Percentiles rank a stretch among this genome's conserved stretches.
These are phyloP conservation scores for Amiota minor DNA, from an alignment of 2,888 invertebrate species.

Conservation along the genomic window DNA sequence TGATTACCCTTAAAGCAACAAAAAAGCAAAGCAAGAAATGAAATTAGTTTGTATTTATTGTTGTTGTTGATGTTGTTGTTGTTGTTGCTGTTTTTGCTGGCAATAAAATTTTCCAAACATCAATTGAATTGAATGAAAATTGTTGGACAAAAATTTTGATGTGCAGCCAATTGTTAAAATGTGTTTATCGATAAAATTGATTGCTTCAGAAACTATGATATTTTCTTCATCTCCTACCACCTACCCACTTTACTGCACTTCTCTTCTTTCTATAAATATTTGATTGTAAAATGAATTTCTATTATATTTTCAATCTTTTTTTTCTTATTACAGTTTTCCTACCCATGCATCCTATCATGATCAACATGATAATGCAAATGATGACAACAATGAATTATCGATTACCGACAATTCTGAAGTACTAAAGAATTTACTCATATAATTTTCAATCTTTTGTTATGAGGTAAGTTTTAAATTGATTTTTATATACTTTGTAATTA, in stretches of 20 bases:
- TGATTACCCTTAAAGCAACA: slow-evolving; percentile 58
- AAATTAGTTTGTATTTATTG: slow-evolving; percentile 51
- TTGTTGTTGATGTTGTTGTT: slow-evolving; percentile 37
- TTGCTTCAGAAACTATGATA: not conserved
- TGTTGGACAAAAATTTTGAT: not conserved
- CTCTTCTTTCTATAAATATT: not conserved
- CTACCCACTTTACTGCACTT: too few species aligned
- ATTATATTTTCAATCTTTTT: not conserved
- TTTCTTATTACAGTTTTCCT: not conserved
- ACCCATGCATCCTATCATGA: too few species aligned
- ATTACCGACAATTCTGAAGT: too few species aligned
- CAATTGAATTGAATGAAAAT: not conserved
- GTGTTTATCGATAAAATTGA: slow-evolving; percentile 17
- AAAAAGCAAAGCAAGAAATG: slow-evolving; percentile 52
- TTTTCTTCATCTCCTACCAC: too few species aligned
- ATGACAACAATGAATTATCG: too few species aligned
- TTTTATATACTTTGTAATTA: not conserved
- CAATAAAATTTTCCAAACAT: not conserved
- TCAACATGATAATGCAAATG: too few species aligned
- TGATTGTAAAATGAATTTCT: not conserved
- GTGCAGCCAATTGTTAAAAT: slow-evolving; percentile 16
- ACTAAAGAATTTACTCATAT: too few species aligned
- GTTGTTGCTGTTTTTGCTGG: slow-evolving; percentile 29
- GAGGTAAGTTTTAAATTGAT: not conserved
- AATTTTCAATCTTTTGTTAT: too few species aligned